Percentiles rank a stretch among this genome's conserved stretches.
phyloP scores from a whole-genome alignment of 2,888 invertebrate genomes.

The Tinea semifulvella region DNA sequence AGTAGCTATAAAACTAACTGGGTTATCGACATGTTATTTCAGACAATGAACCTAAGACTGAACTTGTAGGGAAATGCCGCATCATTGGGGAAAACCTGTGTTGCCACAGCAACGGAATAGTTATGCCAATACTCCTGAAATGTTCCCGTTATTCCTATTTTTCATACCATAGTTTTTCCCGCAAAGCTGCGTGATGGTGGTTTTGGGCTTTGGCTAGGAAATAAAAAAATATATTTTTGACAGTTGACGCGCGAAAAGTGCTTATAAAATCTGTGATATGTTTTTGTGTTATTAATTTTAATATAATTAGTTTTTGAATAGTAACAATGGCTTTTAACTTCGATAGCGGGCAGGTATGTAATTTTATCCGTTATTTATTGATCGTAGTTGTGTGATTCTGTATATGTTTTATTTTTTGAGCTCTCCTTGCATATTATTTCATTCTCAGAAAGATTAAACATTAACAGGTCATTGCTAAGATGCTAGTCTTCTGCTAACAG shows the following conservation, averaged over 20 bases:
- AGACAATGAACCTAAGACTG: slow-evolving; percentile 7
- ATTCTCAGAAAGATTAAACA: too few relatives aligned
- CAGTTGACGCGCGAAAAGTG: slow-evolving; percentile 18
- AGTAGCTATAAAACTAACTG: neutral
- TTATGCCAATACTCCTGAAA: slow-evolving; percentile 45
- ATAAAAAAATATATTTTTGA: slow-evolving; percentile 17
- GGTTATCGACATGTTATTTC: neutral
- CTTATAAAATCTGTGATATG: slow-evolving; percentile 26
- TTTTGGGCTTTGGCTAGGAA: slow-evolving; percentile 4
- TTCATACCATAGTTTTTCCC: neutral
- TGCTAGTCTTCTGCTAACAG: too few relatives aligned
- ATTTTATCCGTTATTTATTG: too few relatives aligned
- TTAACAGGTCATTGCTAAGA: too few relatives aligned
- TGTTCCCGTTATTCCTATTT: slow-evolving; percentile 10
- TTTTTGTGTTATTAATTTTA: slow-evolving; percentile 32
- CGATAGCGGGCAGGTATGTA: slow-evolving; percentile 56
- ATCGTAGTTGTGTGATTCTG: too few relatives aligned
- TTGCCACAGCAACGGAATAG: slow-evolving; percentile 42
- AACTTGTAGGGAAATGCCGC: neutral
- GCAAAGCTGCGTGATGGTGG: neutral
- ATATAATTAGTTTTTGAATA: slow-evolving; percentile 23
- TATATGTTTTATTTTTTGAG: too few relatives aligned
- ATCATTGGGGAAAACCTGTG: slow-evolving; percentile 21
- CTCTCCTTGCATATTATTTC: too few relatives aligned
- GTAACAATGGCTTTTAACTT: slow-evolving; percentile 50